Evolutionary conservation across 2,797 vertebrate genomes (phyloP), one percentile per base, ranked within the genome.

Genomic region (Mus spretus): DNA sequence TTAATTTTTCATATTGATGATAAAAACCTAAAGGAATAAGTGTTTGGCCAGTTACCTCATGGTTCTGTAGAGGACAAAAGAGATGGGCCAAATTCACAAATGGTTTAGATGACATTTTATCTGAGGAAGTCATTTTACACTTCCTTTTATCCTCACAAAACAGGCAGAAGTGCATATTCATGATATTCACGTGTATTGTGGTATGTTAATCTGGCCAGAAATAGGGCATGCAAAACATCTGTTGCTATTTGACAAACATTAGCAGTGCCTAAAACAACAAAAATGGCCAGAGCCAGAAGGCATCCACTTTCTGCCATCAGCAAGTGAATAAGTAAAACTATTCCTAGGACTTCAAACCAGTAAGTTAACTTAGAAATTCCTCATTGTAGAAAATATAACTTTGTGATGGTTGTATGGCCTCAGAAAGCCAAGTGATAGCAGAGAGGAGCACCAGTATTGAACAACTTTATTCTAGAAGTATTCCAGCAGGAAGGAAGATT

Each of bases 301-400:
- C 91, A 91, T 95, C 91, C 92, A 67, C 91, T 85, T 50, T 83
- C 67, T 89, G 65, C 50, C 47, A 84, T 50, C 61, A 95, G 50
- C n/a, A 91, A 96, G 75, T 83, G 79, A 88, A 77, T 31, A 65
- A 78, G 24, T 75, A 19, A 95, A 95, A 83, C 1, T 95, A 91
- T 96, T 75, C 0, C 92, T 92, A 94, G 40, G 63, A 44, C 67
- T 47, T 78, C 79, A 95, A 96, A 92, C 55, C 88, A 96, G 92
- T 90, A n/a, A 26, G 6, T 94, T 85, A 31, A 53, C 31, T 37
- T 67, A 65, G 12, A 94, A 78, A 47, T 84, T 78, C 37, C 4
- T 28, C 67, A 31, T 1, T 13, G 67, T 4, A 4, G 89, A 53
- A 4, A 31, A 0, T 0, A 44, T 15, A 70, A 37, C 44, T 78